These are phyloP conservation scores for Scelioninae gen. 1 DNA, from an alignment of 2,888 invertebrate genomes.

Conservation along the genomic window DNA sequence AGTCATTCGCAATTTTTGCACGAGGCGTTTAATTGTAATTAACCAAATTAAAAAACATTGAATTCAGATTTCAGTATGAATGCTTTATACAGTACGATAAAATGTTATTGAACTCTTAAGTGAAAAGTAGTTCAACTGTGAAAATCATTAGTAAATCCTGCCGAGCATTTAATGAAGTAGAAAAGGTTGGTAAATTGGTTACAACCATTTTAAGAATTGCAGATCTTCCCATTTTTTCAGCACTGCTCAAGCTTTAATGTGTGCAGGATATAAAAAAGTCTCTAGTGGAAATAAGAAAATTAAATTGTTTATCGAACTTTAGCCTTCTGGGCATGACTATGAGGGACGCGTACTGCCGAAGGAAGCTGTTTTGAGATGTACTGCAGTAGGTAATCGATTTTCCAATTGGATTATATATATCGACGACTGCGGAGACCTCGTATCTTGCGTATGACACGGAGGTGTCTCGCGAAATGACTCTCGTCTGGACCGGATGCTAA, in stretches of 20 bases:
- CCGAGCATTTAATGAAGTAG: slow-evolving; percentile 26
- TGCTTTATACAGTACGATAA: too few relatives aligned
- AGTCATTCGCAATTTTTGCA: too few relatives aligned
- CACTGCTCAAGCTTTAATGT: slow-evolving; percentile 5
- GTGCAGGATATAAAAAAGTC: slow-evolving; percentile 45
- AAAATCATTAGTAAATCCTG: slow-evolving; percentile 15
- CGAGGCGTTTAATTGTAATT: too few relatives aligned
- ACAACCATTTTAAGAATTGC: slow-evolving; percentile 9
- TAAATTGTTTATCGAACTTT: slow-evolving; percentile 74
- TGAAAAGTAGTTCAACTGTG: too few relatives aligned
- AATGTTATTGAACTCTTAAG: too few relatives aligned
- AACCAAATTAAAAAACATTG: too few relatives aligned
- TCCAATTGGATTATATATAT: slow-evolving; percentile 69
- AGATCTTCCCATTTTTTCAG: slow-evolving; percentile 22
- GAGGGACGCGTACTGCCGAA: slow-evolving; percentile 45
- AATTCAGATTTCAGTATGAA: too few relatives aligned
- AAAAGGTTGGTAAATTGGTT: slow-evolving; percentile 40
- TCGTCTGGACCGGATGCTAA: slow-evolving; percentile 67
- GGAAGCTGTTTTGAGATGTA: slow-evolving; percentile 59
- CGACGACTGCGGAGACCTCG: slow-evolving; percentile 46
- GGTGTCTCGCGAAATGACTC: slow-evolving; percentile 68
- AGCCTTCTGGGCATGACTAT: slow-evolving; percentile 64
- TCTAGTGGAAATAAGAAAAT: slow-evolving; percentile 70
- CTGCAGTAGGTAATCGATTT: slow-evolving; percentile 63
- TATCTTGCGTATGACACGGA: slow-evolving; percentile 68